Conservation (phyloP, 2,113 vertebrate species). For the Anguilla rostrata region DNA sequence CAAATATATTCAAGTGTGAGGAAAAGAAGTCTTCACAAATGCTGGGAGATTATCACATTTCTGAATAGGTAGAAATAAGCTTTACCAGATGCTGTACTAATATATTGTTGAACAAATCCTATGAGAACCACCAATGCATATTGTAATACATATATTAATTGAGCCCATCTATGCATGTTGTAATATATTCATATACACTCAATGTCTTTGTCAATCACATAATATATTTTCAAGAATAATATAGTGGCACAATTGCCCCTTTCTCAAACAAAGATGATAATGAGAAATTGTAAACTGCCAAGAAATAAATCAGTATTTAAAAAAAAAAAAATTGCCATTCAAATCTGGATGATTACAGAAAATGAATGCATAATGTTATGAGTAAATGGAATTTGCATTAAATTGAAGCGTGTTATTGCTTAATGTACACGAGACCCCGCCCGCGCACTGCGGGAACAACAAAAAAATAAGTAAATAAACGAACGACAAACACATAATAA, state of each 20-base stretch:
- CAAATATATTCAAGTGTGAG: conserved; percentile 48
- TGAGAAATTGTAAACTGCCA: neutral
- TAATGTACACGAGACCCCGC: neutral
- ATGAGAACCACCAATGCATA: conserved; percentile 1
- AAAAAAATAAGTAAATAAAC: neutral
- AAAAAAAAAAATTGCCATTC: neutral
- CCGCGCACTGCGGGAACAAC: neutral
- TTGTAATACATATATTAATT: neutral
- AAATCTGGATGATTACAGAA: conserved; percentile 11
- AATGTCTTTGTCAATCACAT: neutral
- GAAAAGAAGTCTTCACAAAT: conserved; percentile 44
- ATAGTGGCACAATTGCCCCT: neutral
- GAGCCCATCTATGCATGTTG: neutral
- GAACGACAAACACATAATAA: neutral
- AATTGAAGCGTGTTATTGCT: neutral
- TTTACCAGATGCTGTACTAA: neutral
- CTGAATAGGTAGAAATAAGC: conserved; percentile 6
- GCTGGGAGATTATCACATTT: neutral
- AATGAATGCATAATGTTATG: neutral
- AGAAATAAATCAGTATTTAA: neutral
- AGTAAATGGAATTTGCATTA: neutral
- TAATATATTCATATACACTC: neutral
- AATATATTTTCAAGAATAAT: neutral
- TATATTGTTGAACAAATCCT: conserved; percentile 5
- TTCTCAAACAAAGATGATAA: neutral